Evolutionary conservation across 2,888 invertebrate genomes (phyloP).

Genomic region (Xestia c-nigrum): DNA sequence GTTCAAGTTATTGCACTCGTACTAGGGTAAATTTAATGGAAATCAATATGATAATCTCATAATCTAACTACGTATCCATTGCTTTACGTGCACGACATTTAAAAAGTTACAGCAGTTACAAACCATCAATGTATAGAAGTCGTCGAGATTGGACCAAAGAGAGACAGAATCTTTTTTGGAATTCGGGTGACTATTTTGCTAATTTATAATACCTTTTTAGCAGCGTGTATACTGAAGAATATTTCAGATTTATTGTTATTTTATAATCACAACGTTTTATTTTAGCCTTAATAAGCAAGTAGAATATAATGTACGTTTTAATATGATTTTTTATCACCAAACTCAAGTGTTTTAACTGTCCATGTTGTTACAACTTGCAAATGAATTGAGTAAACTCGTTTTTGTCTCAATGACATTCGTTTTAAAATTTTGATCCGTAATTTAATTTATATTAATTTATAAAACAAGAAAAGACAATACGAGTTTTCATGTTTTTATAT

Average conservation of each 20-base stretch:
- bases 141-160: constrained; percentile 42
- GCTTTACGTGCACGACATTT: constrained; percentile 54
- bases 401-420: constrained; percentile 37
- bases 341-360: constrained; percentile 20
- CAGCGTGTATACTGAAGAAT: constrained; percentile 3
- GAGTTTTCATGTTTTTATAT: constrained; percentile 66
- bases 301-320: constrained; percentile 23
- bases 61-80: constrained; percentile 50
- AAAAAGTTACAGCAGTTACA: constrained; percentile 43
- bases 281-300: constrained; percentile 33
- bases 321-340: constrained; percentile 27
- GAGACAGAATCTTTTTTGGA: constrained; percentile 14
- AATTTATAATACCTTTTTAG: constrained; percentile 18
- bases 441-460: constrained; percentile 52
- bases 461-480: constrained; percentile 37
- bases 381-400: constrained; percentile 45
- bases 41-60: constrained; percentile 60
- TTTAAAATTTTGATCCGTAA: constrained; percentile 31
- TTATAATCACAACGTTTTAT: constrained; percentile 38
- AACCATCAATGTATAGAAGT: constrained; percentile 50
- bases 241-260: constrained; percentile 30
- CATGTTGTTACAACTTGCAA: constrained; percentile 39
- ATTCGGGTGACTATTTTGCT: constrained; percentile 18
- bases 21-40: constrained; percentile 71
- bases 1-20: constrained; percentile 78